phyloP scores from a whole-genome alignment of 2,888 invertebrate genomes.

The Serripes groenlandicus region DNA sequence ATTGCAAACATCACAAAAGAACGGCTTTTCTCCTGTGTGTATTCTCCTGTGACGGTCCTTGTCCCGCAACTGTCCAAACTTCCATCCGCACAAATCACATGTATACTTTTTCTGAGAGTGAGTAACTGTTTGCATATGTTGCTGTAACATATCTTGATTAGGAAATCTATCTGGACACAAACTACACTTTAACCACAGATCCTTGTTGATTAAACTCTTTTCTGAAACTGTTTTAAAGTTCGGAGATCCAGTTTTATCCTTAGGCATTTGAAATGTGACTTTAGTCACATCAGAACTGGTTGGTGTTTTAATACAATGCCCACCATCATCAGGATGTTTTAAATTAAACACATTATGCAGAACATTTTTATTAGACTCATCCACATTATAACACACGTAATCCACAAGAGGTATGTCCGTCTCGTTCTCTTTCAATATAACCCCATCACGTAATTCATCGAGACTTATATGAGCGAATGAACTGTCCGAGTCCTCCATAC shows the following conservation, averaged over 20 bases:
- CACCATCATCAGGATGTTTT: constrained; percentile 32
- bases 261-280: not conserved
- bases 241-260: not conserved
- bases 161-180: constrained; percentile 54
- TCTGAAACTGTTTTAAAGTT: constrained; percentile 33
- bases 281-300: not conserved
- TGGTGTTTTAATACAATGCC: not conserved
- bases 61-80: constrained; percentile 54
- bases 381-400: constrained; percentile 30
- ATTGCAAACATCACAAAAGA: constrained; percentile 55
- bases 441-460: constrained; percentile 52
- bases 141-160: constrained; percentile 37
- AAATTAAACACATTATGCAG: constrained; percentile 42
- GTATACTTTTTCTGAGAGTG: constrained; percentile 50
- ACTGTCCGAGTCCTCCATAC: constrained; percentile 42
- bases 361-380: constrained; percentile 36
- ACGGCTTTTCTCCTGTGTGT: constrained; percentile 58
- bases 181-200: constrained; percentile 52
- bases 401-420: constrained; percentile 51
- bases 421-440: constrained; percentile 43
- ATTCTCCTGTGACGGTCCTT: constrained; percentile 53
- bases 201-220: constrained; percentile 41
- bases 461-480: constrained; percentile 55
- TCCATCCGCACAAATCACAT: constrained; percentile 60
- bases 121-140: constrained; percentile 45